Base-by-base conservation (phyloP, 2,888 invertebrate genomes). In the Dendrolimus pini region DNA sequence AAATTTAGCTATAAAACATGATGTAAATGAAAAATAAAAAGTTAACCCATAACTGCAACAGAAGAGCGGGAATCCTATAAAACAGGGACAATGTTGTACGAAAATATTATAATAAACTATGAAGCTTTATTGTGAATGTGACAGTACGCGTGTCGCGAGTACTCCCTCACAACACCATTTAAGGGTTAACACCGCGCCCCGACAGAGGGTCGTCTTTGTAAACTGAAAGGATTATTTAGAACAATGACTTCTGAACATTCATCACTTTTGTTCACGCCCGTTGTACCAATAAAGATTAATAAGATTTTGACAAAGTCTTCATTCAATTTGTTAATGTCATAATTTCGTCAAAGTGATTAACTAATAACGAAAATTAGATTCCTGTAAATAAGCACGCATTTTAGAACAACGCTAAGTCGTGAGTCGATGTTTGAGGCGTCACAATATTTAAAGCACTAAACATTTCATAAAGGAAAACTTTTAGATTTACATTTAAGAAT, bases 51-150 rank as follows among this genome's bases (percentile, higher is more conserved):
- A 47, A 47, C 12, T 10, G 10, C 41, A 59, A 54, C 62, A 66
- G 71, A 74, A 71, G 64, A 68, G 67, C 67, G 62, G 65, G 55
- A 52, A 64, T 66, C 62, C 9, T 57, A 47, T 53, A 47, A 47
- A 47, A 47, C 47, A 8, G 47, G 78, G 77, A 78, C 80, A 84
- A 85, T 84, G 82, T 83, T 79, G 77, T 77, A 78, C 77, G 78
- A 82, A 85, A 88, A 87, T 87, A 89, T 89, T 85, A 85, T 85
- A 88, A 85, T 86, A 86, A 88, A 86, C 77, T 87, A 83, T 83
- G 80, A 81, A 79, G 82, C 80, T 79, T 80, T 87, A 85, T 89
- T 88, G 82, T 89, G 86, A 82, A 82, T 83, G 79, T 88, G 89
- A 88, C 89, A 88, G 86, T 81, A 80, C 84, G 86, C 87, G 86